phyloP scores from a whole-genome alignment of 1,140 invertebrate genomes.

The Hyphantria cunea region DNA sequence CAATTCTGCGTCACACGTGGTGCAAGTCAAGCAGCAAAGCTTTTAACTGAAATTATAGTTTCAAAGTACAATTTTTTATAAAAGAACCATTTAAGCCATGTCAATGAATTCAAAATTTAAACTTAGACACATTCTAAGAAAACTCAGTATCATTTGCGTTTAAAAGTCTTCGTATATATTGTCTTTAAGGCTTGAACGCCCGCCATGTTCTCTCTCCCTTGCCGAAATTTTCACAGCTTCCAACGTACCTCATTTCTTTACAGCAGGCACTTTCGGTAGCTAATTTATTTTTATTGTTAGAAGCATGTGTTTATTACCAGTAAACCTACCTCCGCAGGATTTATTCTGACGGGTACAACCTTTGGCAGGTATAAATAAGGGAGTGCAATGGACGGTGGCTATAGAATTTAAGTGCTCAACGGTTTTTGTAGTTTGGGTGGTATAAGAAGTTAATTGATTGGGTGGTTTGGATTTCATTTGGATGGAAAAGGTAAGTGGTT shows the following conservation, averaged over 20 bases:
- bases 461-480: background rate
- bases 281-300: conserved; percentile 64
- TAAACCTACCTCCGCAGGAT: conserved; percentile 44
- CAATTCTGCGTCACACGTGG: too few relatives aligned
- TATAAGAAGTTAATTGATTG: background rate
- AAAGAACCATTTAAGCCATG: too few relatives aligned
- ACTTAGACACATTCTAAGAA: background rate
- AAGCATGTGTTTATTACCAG: conserved; percentile 51
- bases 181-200: background rate
- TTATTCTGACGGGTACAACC: conserved; percentile 48
- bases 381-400: conserved; percentile 1
- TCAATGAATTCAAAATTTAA: too few relatives aligned
- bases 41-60: too few relatives aligned
- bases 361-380: conserved; percentile 49
- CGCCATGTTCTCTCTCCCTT: background rate
- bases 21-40: too few relatives aligned
- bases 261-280: conserved; percentile 4
- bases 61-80: too few relatives aligned
- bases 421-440: background rate
- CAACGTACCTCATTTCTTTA: background rate
- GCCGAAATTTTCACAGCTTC: background rate
- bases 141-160: background rate
- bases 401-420: background rate
- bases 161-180: background rate
- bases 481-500: too few relatives aligned